These are phyloP conservation scores for Eugnorisma glareosa DNA, from an alignment of 2,888 invertebrate genomes.

Conservation along the genomic window DNA sequence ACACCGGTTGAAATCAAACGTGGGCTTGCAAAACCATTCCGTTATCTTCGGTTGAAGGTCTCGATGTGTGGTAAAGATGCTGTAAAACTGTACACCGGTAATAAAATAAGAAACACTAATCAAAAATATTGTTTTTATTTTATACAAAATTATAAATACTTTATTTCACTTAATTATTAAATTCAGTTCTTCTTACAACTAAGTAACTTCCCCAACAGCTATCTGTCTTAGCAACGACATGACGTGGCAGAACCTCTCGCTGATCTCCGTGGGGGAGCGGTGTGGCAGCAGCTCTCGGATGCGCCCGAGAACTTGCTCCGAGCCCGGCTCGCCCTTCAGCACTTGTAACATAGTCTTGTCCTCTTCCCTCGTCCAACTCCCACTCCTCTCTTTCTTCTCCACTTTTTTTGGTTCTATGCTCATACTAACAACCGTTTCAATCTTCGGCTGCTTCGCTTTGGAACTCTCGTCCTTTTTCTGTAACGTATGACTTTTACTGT, in stretches of 20 bases:
- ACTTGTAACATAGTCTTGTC: constrained; percentile 95
- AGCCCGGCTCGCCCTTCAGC: constrained; percentile 92
- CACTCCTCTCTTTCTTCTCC: constrained; percentile 72
- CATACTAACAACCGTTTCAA: constrained; percentile 70
- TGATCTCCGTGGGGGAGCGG: constrained; percentile 90
- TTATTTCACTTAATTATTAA: constrained; percentile 73
- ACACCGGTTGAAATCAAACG: background rate
- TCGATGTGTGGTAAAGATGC: background rate
- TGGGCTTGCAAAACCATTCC: background rate
- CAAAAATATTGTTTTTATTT: constrained; percentile 79
- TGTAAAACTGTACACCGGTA: background rate
- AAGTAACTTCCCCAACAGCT: constrained; percentile 87
- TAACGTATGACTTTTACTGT: constrained; percentile 66
- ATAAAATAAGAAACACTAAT: constrained; percentile 45
- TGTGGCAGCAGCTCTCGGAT: constrained; percentile 90
- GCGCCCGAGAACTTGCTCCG: constrained; percentile 91
- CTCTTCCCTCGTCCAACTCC: constrained; percentile 94
- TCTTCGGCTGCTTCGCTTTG: constrained; percentile 77
- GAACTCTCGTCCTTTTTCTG: constrained; percentile 73
- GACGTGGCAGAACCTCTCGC: constrained; percentile 91
- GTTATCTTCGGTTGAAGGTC: background rate
- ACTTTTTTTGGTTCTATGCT: constrained; percentile 62
- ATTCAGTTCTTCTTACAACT: constrained; percentile 75
- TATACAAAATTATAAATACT: constrained; percentile 86
- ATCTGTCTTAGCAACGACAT: constrained; percentile 92